Conservation (phyloP, 2,113 vertebrate species). For the Hystrix cristata region DNA sequence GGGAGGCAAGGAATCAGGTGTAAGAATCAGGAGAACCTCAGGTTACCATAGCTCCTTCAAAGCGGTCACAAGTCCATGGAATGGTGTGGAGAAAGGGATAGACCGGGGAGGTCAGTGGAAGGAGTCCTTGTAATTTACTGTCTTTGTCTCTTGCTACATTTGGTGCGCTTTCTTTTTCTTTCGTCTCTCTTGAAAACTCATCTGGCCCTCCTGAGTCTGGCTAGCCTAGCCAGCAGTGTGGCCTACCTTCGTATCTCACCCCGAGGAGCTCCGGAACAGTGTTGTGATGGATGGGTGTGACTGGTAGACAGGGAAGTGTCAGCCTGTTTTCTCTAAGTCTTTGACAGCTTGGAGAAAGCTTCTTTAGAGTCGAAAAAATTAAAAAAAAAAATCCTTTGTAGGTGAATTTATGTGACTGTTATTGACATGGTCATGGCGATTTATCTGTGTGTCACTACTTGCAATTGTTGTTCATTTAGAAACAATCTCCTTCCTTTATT, state of each 20-base stretch:
- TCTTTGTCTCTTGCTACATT: not conserved
- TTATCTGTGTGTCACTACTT: not conserved
- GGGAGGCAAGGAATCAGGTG: conserved; percentile 65
- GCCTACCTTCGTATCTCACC: not conserved
- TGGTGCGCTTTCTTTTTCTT: conserved; percentile 14
- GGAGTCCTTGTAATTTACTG: not conserved
- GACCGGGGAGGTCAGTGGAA: not conserved
- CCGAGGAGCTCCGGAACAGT: not conserved
- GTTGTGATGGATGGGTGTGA: not conserved
- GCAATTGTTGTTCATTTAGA: conserved; percentile 1
- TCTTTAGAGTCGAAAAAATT: not conserved
- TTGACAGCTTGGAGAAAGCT: not conserved
- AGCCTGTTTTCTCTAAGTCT: not conserved
- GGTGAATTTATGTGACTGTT: not conserved
- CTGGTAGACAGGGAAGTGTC: not conserved
- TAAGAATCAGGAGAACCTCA: conserved; percentile 1
- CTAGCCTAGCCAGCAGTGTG: not conserved
- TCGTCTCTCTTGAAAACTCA: conserved; percentile 26
- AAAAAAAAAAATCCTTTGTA: not conserved
- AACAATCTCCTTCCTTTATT: not conserved
- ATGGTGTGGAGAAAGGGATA: not conserved
- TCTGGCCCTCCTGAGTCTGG: not conserved
- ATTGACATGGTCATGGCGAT: not conserved
- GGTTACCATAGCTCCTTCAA: not conserved
- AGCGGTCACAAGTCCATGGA: not conserved